phyloP scores from a whole-genome alignment of 2,113 vertebrate genomes.

The Anarrhichthys ocellatus region DNA sequence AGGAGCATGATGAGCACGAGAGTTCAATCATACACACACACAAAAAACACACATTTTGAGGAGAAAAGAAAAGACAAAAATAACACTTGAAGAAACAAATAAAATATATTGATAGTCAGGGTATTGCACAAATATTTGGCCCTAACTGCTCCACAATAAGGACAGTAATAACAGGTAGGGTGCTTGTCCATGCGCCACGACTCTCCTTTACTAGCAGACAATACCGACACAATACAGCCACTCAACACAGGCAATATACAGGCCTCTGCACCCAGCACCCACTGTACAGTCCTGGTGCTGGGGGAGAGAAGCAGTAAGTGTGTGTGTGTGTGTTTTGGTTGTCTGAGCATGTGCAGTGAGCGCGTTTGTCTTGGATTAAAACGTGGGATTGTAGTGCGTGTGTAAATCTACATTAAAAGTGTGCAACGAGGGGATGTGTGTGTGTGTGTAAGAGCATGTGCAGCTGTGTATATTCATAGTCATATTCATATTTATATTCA shows the following conservation, averaged over 20 bases:
- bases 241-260: slow-evolving; percentile 80
- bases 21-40: slow-evolving; percentile 50
- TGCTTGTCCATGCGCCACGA: slow-evolving; percentile 78
- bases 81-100: slow-evolving; percentile 58
- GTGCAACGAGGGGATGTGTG: slow-evolving; percentile 25
- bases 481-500: slow-evolving; percentile 68
- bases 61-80: slow-evolving; percentile 37
- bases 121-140: slow-evolving; percentile 81
- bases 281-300: slow-evolving; percentile 60
- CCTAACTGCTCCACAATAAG: slow-evolving; percentile 76
- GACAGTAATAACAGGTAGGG: slow-evolving; percentile 76
- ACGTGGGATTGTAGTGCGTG: slow-evolving; percentile 12
- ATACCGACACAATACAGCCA: slow-evolving; percentile 78
- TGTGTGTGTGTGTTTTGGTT: slow-evolving; percentile 47
- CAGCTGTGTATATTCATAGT: slow-evolving; percentile 52
- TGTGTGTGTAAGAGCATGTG: slow-evolving; percentile 42
- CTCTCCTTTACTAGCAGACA: slow-evolving; percentile 75
- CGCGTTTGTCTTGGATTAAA: background rate
- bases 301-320: slow-evolving; percentile 59
- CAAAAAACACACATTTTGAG: slow-evolving; percentile 38
- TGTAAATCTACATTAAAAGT: slow-evolving; percentile 16
- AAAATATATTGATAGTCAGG: slow-evolving; percentile 75
- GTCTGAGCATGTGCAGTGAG: slow-evolving; percentile 37
- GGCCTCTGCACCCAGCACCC: slow-evolving; percentile 59
- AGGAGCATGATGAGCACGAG: slow-evolving; percentile 35